Evolutionary conservation across 1,140 invertebrate genomes (phyloP), one percentile per base, ranked within the genome.

Genomic region (Diachasma alloeum): DNA sequence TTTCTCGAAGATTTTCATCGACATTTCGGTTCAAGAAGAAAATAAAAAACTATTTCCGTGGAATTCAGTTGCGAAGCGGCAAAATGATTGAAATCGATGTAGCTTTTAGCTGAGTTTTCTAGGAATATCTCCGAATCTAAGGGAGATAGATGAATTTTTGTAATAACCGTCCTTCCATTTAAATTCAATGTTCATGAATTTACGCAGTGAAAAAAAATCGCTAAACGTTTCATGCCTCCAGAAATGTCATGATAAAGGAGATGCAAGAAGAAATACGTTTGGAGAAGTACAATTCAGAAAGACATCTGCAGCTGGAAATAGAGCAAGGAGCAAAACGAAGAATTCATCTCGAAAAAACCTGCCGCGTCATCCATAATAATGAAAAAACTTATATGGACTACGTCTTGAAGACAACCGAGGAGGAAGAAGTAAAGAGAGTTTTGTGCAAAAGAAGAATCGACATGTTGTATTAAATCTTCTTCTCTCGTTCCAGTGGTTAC

Each of bases 401-500:
- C 56, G 6, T 39, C 4, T 0, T 79, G 6, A 42, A 79, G 0
- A n/a, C 70, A 6, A 75, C 81, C 72, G 63, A 82, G 48, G 59
- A 82, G 6, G 82, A 86, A 42, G 79, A 86, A 42, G 87, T 88
- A 72, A 73, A 46, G 13, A 48, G 75, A 68, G 9, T 63, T 67
- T 63, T 22, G 46, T 76, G 17, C 3, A 37, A 63, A 69, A 66
- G 17, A 53, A 53, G 9, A 53, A 17, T 53, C 17, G 48, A 19
- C 67, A 69, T 69, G 5, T 39, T 48, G 22, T 72, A 42, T 42
- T 42, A 26, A 72, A 72, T 48, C 17, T 56, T 44, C n/a, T 71
- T 42, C 8, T 67, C 72, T 72, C 13, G 39, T 85, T 89, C 36
- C 81, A 94, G 86, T 94, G 93, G 93, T 76, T 88, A 36, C 89